Conservation (phyloP, 92 coral and sea anemone genomes). For the Epizoanthus fatuus region DNA sequence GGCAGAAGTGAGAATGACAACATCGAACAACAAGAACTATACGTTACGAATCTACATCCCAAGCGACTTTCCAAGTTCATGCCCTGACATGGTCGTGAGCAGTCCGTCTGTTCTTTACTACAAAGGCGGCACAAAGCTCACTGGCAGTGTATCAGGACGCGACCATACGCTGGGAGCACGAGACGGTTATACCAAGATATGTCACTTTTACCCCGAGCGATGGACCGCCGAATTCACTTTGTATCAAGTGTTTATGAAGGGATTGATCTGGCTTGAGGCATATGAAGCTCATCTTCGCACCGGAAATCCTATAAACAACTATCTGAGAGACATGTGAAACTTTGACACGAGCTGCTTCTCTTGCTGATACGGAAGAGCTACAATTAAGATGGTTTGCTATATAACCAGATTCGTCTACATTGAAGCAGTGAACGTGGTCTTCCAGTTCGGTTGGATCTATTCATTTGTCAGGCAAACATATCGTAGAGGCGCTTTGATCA, state of each 20-base stretch:
- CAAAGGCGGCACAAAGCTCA: slow-evolving; percentile 28
- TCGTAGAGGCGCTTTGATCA: too few species aligned
- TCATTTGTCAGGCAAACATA: too few species aligned
- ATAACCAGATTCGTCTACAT: too few species aligned
- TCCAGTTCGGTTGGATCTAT: too few species aligned
- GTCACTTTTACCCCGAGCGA: slow-evolving; percentile 70
- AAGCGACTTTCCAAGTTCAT: slow-evolving; percentile 65
- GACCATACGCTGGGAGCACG: slow-evolving; percentile 59
- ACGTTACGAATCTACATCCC: slow-evolving; percentile 79
- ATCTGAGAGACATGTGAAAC: too few species aligned
- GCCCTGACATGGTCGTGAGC: slow-evolving; percentile 78
- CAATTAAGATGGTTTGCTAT: too few species aligned
- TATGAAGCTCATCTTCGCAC: too few species aligned
- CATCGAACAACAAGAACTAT: slow-evolving; percentile 66
- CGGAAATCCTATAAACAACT: too few species aligned
- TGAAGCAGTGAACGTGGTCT: too few species aligned
- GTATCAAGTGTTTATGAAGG: slow-evolving; percentile 91
- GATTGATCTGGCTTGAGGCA: slow-evolving; percentile 92
- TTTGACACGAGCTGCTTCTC: too few species aligned
- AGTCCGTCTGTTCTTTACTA: slow-evolving; percentile 54
- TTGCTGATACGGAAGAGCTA: too few species aligned
- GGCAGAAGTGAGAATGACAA: slow-evolving; percentile 77
- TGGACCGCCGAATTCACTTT: slow-evolving; percentile 83
- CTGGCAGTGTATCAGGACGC: slow-evolving; percentile 8
- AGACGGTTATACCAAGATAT: slow-evolving; percentile 73